phyloP scores from a whole-genome alignment of 2,888 invertebrate genomes.

The Hypena proboscidalis region DNA sequence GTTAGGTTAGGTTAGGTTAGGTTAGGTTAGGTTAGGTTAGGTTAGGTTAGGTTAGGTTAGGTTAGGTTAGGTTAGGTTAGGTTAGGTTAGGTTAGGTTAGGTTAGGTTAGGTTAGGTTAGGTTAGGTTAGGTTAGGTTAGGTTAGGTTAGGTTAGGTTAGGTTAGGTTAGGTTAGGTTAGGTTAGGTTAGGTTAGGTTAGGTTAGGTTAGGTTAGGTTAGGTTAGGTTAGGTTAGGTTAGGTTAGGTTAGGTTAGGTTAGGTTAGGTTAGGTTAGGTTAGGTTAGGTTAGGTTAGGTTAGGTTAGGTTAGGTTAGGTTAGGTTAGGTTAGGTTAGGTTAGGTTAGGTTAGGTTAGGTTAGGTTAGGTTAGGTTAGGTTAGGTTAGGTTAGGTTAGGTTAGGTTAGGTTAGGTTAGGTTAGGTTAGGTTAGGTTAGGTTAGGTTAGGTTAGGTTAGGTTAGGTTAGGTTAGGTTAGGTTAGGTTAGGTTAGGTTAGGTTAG shows the following conservation, averaged over 20 bases:
- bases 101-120: slow-evolving; percentile 8
- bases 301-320: slow-evolving; percentile 32
- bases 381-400: slow-evolving; percentile 38
- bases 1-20: slow-evolving; percentile 8
- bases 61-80: slow-evolving; percentile 8
- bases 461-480: slow-evolving; percentile 30
- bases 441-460: slow-evolving; percentile 30
- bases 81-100: slow-evolving; percentile 11
- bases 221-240: slow-evolving; percentile 7
- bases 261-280: slow-evolving; percentile 30
- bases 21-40: slow-evolving; percentile 12
- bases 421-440: slow-evolving; percentile 39
- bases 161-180: slow-evolving; percentile 10
- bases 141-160: slow-evolving; percentile 7
- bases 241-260: slow-evolving; percentile 8
- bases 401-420: slow-evolving; percentile 36
- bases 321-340: slow-evolving; percentile 35
- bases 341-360: slow-evolving; percentile 32
- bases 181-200: slow-evolving; percentile 10
- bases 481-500: slow-evolving; percentile 30
- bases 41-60: slow-evolving; percentile 9
- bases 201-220: slow-evolving; percentile 11
- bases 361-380: slow-evolving; percentile 30
- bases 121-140: slow-evolving; percentile 5
- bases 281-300: slow-evolving; percentile 34